Percentiles rank a stretch among this genome's conserved stretches.
phyloP scores from a whole-genome alignment of 2,113 vertebrate genomes.

The Istiophorus platypterus region DNA sequence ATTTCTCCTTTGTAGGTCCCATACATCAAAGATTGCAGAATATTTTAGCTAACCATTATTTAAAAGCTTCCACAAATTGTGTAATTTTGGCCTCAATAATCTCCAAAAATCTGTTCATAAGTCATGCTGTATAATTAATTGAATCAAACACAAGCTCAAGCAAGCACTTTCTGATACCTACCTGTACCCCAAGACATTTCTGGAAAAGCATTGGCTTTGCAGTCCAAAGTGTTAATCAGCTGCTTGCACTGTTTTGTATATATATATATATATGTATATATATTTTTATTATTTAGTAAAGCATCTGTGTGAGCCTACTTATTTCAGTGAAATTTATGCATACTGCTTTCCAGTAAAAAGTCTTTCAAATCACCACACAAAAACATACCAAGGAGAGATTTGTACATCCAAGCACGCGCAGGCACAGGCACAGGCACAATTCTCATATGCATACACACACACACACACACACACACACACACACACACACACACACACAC shows the following conservation, averaged over 20 bases:
- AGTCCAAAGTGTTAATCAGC: conserved; percentile 16
- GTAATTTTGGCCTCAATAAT: neutral
- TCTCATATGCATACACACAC: neutral
- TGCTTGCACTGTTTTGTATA: neutral
- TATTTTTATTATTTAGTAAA: conserved; percentile 32
- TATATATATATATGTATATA: too few species aligned
- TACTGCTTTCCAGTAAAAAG: conserved; percentile 32
- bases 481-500: neutral
- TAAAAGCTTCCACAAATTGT: neutral
- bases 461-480: neutral
- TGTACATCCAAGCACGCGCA: neutral
- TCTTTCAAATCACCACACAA: conserved; percentile 29
- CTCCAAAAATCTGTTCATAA: neutral
- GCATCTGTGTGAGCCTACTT: conserved; percentile 11
- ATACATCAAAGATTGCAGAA: neutral
- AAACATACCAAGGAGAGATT: conserved; percentile 24
- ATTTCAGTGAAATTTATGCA: conserved; percentile 33
- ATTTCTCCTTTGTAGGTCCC: neutral
- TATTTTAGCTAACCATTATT: neutral
- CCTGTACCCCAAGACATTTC: conserved; percentile 8
- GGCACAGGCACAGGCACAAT: neutral
- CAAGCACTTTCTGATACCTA: neutral
- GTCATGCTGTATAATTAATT: neutral
- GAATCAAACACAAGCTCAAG: neutral
- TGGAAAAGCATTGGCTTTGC: conserved; percentile 1